These are phyloP conservation scores for Synergus japonicus DNA, from an alignment of 2,888 invertebrate genomes.

Conservation along the genomic window DNA sequence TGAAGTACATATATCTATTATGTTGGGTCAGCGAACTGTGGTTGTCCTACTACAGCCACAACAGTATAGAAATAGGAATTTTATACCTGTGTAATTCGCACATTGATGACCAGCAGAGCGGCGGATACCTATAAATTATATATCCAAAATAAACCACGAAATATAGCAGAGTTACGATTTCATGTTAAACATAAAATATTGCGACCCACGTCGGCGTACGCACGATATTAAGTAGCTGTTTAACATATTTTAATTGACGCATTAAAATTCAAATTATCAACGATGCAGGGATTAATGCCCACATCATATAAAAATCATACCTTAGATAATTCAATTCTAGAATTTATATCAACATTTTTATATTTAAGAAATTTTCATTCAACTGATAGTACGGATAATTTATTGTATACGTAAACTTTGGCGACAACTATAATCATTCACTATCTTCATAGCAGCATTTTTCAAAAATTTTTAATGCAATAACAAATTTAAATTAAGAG, in stretches of 20 bases:
- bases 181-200: conserved; percentile 72
- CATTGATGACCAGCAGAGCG: conserved; percentile 47
- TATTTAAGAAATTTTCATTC: background rate
- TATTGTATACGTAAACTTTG: too few relatives aligned
- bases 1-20: background rate
- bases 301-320: background rate
- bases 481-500: too few relatives aligned
- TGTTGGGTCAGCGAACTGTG: background rate
- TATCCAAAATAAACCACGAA: conserved; percentile 56
- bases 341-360: background rate
- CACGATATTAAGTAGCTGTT: conserved; percentile 69
- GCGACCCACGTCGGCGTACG: conserved; percentile 59
- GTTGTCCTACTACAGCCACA: background rate
- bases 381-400: too few relatives aligned
- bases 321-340: background rate
- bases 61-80: background rate
- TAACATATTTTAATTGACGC: conserved; percentile 73
- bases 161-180: conserved; percentile 70
- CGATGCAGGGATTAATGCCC: background rate
- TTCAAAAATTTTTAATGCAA: too few relatives aligned
- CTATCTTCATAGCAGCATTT: too few relatives aligned
- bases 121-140: conserved; percentile 36
- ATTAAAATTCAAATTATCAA: conserved; percentile 66
- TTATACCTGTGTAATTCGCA: conserved; percentile 37
- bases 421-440: too few relatives aligned